A percentile compares a stretch with the other conserved stretches of the same genome.
These are phyloP conservation scores for Diglossa cyanea DNA, from an alignment of 2,797 vertebrate species.

Conservation along the genomic window DNA sequence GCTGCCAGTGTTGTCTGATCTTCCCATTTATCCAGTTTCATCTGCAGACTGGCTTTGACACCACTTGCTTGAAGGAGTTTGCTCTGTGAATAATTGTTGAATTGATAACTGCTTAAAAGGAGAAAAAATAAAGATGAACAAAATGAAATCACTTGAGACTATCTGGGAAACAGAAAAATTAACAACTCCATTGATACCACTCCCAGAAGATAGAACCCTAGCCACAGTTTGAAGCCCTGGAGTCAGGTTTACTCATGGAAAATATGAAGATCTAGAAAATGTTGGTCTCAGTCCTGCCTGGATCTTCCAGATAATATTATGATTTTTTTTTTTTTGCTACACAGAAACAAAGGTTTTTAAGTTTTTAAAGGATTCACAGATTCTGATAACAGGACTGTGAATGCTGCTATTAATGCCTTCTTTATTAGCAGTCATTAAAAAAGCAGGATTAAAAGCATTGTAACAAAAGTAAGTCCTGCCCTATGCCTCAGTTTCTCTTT, in stretches of 20 bases:
- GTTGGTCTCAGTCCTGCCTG: background rate
- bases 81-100: background rate
- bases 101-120: background rate
- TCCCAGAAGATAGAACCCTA: background rate
- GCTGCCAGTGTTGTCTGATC: background rate
- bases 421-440: background rate
- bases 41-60: background rate
- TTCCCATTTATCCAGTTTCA: background rate
- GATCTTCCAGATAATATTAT: background rate
- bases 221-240: background rate
- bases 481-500: background rate
- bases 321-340: background rate
- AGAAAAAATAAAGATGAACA: background rate
- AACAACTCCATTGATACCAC: rapidly evolving
- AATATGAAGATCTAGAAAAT: background rate
- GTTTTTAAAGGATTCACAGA: background rate
- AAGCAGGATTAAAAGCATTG: background rate
- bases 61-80: background rate
- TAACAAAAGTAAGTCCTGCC: background rate
- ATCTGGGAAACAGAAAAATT: background rate
- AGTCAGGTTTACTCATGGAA: background rate
- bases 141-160: background rate
- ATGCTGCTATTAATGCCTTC: background rate
- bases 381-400: background rate
- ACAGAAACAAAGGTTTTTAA: background rate